phyloP scores from a whole-genome alignment of 2,113 vertebrate genomes.

The Archilochus colubris region DNA sequence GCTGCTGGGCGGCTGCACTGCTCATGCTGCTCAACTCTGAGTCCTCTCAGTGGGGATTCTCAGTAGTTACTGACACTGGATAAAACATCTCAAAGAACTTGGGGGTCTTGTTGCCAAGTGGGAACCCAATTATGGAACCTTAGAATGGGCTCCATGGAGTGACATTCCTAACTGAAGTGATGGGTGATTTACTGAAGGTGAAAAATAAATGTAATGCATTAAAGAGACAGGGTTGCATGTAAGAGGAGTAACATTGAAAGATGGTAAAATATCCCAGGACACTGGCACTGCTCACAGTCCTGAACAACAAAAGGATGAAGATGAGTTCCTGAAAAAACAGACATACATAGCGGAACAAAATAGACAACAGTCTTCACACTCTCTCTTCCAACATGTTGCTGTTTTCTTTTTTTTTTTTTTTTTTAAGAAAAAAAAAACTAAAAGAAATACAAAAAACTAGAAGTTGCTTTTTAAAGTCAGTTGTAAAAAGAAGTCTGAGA shows the following conservation, averaged over 20 bases:
- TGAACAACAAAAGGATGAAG: background rate
- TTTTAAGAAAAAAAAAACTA: background rate
- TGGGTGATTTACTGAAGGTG: background rate
- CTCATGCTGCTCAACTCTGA: background rate
- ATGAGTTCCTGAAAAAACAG: background rate
- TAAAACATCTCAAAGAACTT: background rate
- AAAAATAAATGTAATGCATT: background rate
- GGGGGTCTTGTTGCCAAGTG: background rate
- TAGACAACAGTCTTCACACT: background rate
- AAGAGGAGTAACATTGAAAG: background rate
- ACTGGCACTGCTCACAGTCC: background rate
- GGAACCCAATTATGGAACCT: background rate
- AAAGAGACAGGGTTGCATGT: background rate
- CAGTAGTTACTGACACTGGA: background rate
- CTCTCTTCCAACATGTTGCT: background rate
- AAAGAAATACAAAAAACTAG: background rate
- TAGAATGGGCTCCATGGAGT: background rate
- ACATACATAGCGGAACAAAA: background rate
- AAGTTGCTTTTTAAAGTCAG: background rate
- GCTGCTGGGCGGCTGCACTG: fast-evolving
- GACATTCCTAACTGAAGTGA: background rate
- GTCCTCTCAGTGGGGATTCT: background rate
- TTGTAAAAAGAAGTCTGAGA: background rate
- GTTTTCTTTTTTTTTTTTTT: background rate
- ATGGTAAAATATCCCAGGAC: background rate